These are phyloP conservation scores for Coelogynopora nodosa DNA, from an alignment of 2,888 invertebrate genomes.

Conservation along the genomic window DNA sequence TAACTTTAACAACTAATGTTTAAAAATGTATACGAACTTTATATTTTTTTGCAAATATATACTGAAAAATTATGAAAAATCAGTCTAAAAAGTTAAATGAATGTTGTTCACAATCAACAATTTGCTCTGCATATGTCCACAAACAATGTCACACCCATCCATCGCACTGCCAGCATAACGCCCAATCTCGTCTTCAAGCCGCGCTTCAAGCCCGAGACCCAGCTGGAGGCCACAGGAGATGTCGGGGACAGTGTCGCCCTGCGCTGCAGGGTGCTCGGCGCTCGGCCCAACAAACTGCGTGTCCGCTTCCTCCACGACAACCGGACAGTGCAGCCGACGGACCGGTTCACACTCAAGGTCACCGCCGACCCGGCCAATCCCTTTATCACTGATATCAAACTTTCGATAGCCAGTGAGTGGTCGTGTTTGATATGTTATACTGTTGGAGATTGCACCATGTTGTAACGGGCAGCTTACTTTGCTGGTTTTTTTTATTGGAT, in stretches of 20 bases:
- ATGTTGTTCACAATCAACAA: neutral
- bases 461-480: no score
- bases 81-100: neutral
- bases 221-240: neutral
- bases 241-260: neutral
- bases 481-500: no score
- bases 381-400: neutral
- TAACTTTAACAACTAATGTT: no score
- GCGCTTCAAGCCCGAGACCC: neutral
- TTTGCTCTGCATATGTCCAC: neutral
- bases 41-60: no score
- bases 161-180: constrained; percentile 27
- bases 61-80: neutral
- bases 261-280: neutral
- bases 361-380: neutral
- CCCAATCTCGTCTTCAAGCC: constrained; percentile 34
- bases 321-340: neutral
- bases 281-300: neutral
- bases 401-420: neutral
- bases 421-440: no score
- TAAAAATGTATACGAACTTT: no score
- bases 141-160: neutral
- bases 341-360: neutral
- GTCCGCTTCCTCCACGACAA: neutral
- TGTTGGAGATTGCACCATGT: no score